Percentiles rank a stretch among this genome's conserved stretches.
Evolutionary conservation across 2,797 vertebrate species (phyloP).

Genomic region (Lithobates sylvaticus): DNA sequence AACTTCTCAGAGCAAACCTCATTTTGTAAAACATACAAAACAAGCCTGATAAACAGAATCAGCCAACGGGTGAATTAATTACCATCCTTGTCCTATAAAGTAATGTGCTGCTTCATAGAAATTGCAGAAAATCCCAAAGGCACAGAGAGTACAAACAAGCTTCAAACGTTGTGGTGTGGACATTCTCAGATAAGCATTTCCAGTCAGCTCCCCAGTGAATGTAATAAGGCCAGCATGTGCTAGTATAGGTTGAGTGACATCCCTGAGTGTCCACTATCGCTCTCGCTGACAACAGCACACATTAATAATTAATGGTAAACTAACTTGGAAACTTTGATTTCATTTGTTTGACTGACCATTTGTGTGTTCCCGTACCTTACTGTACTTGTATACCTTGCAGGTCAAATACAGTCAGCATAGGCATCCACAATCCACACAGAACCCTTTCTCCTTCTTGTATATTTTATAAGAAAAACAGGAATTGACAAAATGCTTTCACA

Average conservation of each 20-base stretch:
- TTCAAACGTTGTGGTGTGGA: slow-evolving; percentile 53
- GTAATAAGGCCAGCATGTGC: slow-evolving; percentile 48
- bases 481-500: too few relatives aligned
- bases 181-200: slow-evolving; percentile 55
- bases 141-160: slow-evolving; percentile 55
- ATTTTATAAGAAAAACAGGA: too few relatives aligned
- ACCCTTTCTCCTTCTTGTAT: too few relatives aligned
- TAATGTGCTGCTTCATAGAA: slow-evolving; percentile 58
- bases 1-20: slow-evolving; percentile 50
- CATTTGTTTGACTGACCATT: slow-evolving; percentile 20
- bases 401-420: background rate
- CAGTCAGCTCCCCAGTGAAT: slow-evolving; percentile 46
- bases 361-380: background rate
- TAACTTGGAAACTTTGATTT: slow-evolving; percentile 24
- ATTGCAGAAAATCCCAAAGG: slow-evolving; percentile 59
- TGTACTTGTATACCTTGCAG: background rate
- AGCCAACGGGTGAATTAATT: slow-evolving; percentile 61
- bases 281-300: slow-evolving; percentile 50
- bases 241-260: slow-evolving; percentile 48
- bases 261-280: slow-evolving; percentile 49
- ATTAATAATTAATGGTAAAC: slow-evolving; percentile 53
- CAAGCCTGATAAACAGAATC: slow-evolving; percentile 60
- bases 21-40: slow-evolving; percentile 62
- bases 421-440: too few relatives aligned
- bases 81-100: slow-evolving; percentile 59